phyloP scores from a whole-genome alignment of 1,140 invertebrate species.

The Drosophila rhopaloa region DNA sequence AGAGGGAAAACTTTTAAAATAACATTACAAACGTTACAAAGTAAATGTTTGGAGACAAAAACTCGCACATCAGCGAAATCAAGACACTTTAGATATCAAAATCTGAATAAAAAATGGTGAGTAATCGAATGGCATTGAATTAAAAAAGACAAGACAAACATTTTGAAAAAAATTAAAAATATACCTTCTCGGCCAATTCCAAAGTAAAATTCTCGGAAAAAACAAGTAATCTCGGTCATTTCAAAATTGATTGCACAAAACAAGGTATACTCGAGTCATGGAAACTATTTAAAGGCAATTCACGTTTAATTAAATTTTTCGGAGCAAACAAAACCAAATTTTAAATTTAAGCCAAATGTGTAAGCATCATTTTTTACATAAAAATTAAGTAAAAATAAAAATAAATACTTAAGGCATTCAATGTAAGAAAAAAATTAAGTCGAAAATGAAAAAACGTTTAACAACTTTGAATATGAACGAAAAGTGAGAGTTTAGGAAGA shows the following conservation, averaged over 20 bases:
- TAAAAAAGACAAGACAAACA: conserved; percentile 15
- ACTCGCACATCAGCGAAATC: conserved; percentile 16
- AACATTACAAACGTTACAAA: conserved; percentile 20
- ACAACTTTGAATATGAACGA: conserved; percentile 45
- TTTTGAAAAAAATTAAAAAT: conserved; percentile 6
- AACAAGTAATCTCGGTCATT: conserved; percentile 59
- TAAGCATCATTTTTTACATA: conserved; percentile 79
- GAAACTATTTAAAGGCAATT: conserved; percentile 58
- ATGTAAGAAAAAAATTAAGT: conserved; percentile 64
- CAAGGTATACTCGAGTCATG: conserved; percentile 52
- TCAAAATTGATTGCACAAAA: conserved; percentile 39
- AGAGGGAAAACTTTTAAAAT: conserved; percentile 21
- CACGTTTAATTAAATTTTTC: conserved; percentile 73
- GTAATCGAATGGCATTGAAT: conserved; percentile 31
- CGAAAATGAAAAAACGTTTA: conserved; percentile 16
- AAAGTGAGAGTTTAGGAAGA: conserved; percentile 30
- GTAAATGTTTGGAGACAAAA: conserved; percentile 49
- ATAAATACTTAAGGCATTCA: conserved; percentile 74
- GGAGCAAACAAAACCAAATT: conserved; percentile 67
- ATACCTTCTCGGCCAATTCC: conserved; percentile 54
- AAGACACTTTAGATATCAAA: conserved; percentile 46
- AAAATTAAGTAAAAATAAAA: conserved; percentile 48
- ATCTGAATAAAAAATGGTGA: conserved; percentile 48
- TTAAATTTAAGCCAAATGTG: conserved; percentile 74
- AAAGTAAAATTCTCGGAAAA: conserved; percentile 47